Evolutionary conservation across 2,797 vertebrate species (phyloP), one percentile per base, ranked within the genome.

Genomic region (Muscicapa comitata): DNA sequence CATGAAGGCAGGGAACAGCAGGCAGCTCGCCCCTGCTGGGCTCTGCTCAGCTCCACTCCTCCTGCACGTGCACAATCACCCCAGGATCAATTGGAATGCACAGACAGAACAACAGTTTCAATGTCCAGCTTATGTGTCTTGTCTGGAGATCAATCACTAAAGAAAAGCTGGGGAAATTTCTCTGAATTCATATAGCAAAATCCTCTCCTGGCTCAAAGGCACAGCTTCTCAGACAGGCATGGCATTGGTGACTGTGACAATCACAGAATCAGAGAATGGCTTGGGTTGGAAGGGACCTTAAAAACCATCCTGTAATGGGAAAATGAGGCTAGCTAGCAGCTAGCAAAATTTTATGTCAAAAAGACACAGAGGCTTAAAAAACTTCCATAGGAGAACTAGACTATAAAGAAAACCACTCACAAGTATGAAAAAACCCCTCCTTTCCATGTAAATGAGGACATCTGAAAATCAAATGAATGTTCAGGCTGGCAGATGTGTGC

Each of bases 1-100:
- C 26, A 6, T 9, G 18, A 80, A 57, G 65, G 19, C 51, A 50
- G 68, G 0, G 10, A 43, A 1, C 55, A 42, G 83, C 2, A 0
- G 37, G 54, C 33, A 29, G 47, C 67, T 70, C 1, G 0, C 47
- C 68, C 86, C 73, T 43, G 70, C 61, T 57, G 86, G 35, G 76
- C 75, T 21, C 7, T 19, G 35, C 29, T 47, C 62, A 40, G 42
- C 54, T 20, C 71, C 4, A 2, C 5, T 63, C 57, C 51, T 59
- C 62, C 28, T 3, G 2, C 53, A 4, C 1, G 6, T 25, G 35
- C 57, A 33, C 75, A 79, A 2, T 38, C 6, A 1, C 21, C 11
- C 6, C 19, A 7, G 7, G 2, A 91, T 61, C 78, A 47, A 61
- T 37, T 3, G 50, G 45, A 24, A 26, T 3, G 45, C 35, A 58